Evolutionary conservation across 2,113 vertebrate species (phyloP).

Genomic region (Esox niger): DNA sequence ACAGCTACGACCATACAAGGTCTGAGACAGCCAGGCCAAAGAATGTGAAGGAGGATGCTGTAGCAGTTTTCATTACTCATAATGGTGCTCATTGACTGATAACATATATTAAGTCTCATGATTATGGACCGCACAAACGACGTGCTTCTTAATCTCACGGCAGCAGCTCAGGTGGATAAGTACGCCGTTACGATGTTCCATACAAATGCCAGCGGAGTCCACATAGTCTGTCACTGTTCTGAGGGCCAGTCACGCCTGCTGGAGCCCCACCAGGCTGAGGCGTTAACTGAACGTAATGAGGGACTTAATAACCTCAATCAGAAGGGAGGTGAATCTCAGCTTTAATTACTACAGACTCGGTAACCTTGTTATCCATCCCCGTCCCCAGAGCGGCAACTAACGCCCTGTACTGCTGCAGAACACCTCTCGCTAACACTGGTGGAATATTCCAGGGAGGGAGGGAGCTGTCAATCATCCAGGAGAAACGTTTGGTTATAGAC

Average conservation of each 20-base stretch:
- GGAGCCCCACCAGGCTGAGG: neutral
- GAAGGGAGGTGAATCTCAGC: neutral
- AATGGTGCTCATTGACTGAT: too few species aligned
- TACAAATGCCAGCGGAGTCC: too few species aligned
- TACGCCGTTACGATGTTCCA: too few species aligned
- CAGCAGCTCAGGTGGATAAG: too few species aligned
- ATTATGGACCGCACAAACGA: too few species aligned
- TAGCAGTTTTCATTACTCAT: too few species aligned
- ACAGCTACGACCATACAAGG: too few species aligned
- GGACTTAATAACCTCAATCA: neutral
- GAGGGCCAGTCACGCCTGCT: neutral
- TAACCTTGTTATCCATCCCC: neutral
- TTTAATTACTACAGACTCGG: neutral
- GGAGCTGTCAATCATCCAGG: neutral
- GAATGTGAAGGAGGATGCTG: too few species aligned
- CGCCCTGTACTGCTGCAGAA: neutral
- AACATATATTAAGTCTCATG: too few species aligned
- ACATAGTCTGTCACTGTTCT: neutral
- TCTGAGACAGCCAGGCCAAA: too few species aligned
- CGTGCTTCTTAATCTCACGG: too few species aligned
- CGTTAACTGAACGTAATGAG: neutral
- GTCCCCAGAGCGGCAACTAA: neutral
- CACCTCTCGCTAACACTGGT: neutral
- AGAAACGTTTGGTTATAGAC: neutral
- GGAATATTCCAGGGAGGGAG: neutral